Evolutionary conservation across 2,113 vertebrate species (phyloP), one percentile per base, ranked within the genome.

Genomic region (Orcinus orca): DNA sequence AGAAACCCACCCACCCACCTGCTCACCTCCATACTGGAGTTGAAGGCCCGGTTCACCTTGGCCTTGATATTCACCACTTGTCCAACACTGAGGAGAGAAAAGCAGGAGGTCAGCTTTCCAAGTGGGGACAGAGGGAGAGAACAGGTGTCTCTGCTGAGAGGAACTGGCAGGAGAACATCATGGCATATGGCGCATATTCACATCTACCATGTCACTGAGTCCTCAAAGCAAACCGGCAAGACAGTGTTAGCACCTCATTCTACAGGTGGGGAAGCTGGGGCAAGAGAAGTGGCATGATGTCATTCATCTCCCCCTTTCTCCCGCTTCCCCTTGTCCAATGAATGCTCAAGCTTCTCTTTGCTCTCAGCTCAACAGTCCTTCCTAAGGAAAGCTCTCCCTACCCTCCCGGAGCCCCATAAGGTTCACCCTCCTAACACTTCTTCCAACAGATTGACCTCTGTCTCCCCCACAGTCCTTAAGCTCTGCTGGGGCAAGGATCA

Each of bases 21-120:
- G 41, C 33, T 53, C 38, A 8, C 99, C 99, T 99, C 99, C 99
- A 99, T 99, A 97, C 99, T 99, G 91, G 99, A 99, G 65, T 99
- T 99, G 97, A 99, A 99, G 94, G 99, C 99, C 98, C 99, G 98
- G 98, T 99, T 99, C 98, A 99, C 99, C 98, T 99, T 99, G 96
- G 99, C 99, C 98, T 99, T 99, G 98, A 99, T 99, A 98, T 99
- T 99, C 96, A 99, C 99, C 55, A 99, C 99, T 65, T 99, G 99
- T 91, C 99, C 99, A 0, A 99, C 99, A 0, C 99, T 99, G 97
- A 60, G 97, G 95, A 98, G 97, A 88, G 88, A 96, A 96, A 93
- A 95, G 89, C 83, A 96, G 20, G 63, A 95, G 9, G 70, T 96
- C 25, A 96, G 89, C 62, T 77, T 85, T 86, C 55, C 50, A 53